Evolutionary conservation across 2,888 invertebrate genomes (phyloP), one percentile per base, ranked within the genome.

Genomic region (Horisme vitalbata): DNA sequence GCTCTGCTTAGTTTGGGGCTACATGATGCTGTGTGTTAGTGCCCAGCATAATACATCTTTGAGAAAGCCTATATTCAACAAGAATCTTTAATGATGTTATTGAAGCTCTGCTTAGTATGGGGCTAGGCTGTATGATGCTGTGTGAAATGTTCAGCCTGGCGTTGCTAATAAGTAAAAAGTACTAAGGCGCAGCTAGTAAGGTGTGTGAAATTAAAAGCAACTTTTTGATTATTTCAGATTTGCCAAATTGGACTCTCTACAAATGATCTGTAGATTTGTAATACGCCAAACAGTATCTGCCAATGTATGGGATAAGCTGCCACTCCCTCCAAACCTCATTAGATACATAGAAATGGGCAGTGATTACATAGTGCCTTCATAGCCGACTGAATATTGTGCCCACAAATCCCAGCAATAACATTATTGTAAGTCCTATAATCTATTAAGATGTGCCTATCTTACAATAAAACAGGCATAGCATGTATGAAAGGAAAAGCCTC

Each of bases 191-290:
- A n/a, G n/a, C n/a, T 11, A 12, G 20, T 2, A 9, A n/a, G 21
- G 13, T 11, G 18, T 18, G 9, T 18, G 11, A 9, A 20, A 20
- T 20, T 18, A 18, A 6, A 20, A 2, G 5, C 15, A 7, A 32
- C 27, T 11, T 10, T 20, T 18, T n/a, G 14, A 10, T 7, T 24
- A 31, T 84, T 94, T 55, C 90, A 94, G 75, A 92, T 94, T 82
- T 93, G 93, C 65, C 85, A 93, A 90, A 88, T 84, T 75, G 89
- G 93, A 78, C 90, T 93, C 69, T 63, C 70, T 95, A 63, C 93
- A 94, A 81, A 93, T 94, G 86, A 91, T 94, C 61, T 94, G 94
- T 77, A 91, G 94, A 63, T 94, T 94, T 88, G 93, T 94, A 15
- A 93, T 95, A 61, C 88, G 94, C 58, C 93, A 94, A 77, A 92